These are phyloP conservation scores for Corythornis cristatus DNA, from an alignment of 2,113 vertebrate genomes.

Conservation along the genomic window DNA sequence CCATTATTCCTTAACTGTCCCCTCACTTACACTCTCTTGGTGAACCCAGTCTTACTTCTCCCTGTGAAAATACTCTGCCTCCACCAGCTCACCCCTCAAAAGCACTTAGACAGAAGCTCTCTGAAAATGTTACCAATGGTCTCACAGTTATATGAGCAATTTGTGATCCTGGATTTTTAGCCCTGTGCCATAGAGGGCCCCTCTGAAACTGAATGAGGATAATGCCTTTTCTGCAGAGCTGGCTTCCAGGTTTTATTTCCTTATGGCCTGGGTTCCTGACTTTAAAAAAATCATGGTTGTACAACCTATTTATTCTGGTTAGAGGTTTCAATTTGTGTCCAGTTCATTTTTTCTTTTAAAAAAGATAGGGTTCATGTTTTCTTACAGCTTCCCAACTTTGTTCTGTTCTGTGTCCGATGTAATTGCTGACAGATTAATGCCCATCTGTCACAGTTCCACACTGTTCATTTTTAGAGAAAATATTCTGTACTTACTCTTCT, in stretches of 20 bases:
- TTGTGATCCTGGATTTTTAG: background rate
- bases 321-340: slow-evolving; percentile 3
- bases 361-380: slow-evolving; percentile 49
- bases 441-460: slow-evolving; percentile 68
- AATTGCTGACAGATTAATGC: slow-evolving; percentile 71
- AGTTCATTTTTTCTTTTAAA: background rate
- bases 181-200: background rate
- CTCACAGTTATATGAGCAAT: background rate
- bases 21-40: background rate
- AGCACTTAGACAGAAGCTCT: background rate
- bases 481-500: slow-evolving; percentile 65
- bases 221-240: background rate
- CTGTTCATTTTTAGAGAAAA: slow-evolving; percentile 65
- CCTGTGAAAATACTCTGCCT: background rate
- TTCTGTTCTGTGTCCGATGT: slow-evolving; percentile 63
- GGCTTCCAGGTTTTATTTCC: background rate
- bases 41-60: background rate
- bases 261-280: background rate
- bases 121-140: background rate
- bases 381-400: slow-evolving; percentile 50
- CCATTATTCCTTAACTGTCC: background rate
- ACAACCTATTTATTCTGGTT: background rate
- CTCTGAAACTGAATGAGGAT: background rate
- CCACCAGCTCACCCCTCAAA: background rate
- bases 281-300: background rate